Base-by-base conservation (phyloP, 2,797 vertebrate genomes). In the Hoplostethus atlanticus region DNA sequence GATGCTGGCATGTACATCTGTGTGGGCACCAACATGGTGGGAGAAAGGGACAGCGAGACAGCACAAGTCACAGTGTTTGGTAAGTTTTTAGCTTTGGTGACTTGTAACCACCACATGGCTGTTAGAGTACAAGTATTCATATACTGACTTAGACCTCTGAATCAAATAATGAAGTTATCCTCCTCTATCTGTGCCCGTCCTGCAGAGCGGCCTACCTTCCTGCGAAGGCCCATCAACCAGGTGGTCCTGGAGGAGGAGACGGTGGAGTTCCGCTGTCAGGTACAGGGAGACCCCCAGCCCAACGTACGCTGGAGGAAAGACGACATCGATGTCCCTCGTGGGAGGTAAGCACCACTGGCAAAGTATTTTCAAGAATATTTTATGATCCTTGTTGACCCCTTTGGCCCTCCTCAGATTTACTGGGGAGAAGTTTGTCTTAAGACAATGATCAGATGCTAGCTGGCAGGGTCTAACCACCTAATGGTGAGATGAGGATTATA, bases 21-120 rank as follows among this genome's bases (percentile, higher is more conserved):
- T 75, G 98, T 99, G 50, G 98, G 97, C 3, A 97, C 97, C 84
- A 99, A 99, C 85, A 99, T 99, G 97, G 98, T 99, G 48, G 98
- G 98, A 44, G 98, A 99, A 81, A 90, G 98, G 44, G 97, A 99
- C 92, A 99, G 98, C 0, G 98, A 99, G 70, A 98, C 98, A 0
- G 98, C 98, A 61, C 98, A 99, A 85, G 94, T 99, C 69, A 99
- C 98, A 5, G 97, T 99, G 75, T 99, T 99, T 69, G 98, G 98
- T 99, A 94, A 94, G 91, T 1, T 38, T 50, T 2, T 3, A 17
- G 17, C 21, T 21, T 1, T 21, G 21, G 21, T 21, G 21, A 21
- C 21, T 21, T 21, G 21, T 21, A 44, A 16, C 12, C 25, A 34
- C 38, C 42, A 13, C 52, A 36, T 17, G 2, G 2, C 31, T 34